Percentiles rank a stretch among this genome's conserved stretches.
Conservation (phyloP, 2,113 vertebrate genomes). For the Myotis lucifugus region DNA sequence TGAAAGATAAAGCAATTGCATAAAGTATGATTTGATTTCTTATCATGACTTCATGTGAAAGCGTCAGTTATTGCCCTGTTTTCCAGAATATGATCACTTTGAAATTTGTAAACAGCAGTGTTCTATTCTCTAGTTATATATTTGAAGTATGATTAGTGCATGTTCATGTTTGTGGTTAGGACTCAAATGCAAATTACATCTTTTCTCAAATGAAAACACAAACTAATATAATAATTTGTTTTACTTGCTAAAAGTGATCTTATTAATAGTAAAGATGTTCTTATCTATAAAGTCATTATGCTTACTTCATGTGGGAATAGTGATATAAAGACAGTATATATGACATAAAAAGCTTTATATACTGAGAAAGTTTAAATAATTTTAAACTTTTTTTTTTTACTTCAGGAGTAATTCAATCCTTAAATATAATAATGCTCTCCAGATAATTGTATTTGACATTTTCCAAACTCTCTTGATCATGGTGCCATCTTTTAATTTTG, state of each 20-base stretch:
- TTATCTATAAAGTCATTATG: slow-evolving; percentile 24
- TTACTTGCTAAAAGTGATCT: slow-evolving; percentile 43
- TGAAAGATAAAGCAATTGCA: slow-evolving; percentile 43
- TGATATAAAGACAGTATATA: not conserved
- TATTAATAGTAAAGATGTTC: slow-evolving; percentile 42
- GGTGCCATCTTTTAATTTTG: not conserved
- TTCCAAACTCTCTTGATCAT: not conserved
- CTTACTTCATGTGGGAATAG: not conserved
- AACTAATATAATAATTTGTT: slow-evolving; percentile 13
- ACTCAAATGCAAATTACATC: not conserved
- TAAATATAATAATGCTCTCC: not conserved
- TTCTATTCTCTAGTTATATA: not conserved
- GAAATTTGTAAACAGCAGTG: not conserved
- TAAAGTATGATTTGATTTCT: slow-evolving; percentile 62
- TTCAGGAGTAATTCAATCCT: not conserved
- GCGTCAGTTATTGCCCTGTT: not conserved
- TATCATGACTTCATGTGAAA: slow-evolving; percentile 45
- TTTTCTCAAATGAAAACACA: slow-evolving; percentile 9
- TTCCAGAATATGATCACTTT: slow-evolving; percentile 1
- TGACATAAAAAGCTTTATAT: not conserved
- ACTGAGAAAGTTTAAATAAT: not conserved
- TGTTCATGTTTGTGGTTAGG: not conserved
- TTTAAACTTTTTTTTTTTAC: not conserved
- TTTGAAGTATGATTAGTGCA: not conserved
- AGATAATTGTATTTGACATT: not conserved